These are phyloP conservation scores for Hydropsyche tenuis DNA, from an alignment of 1,140 invertebrate species.

Conservation along the genomic window DNA sequence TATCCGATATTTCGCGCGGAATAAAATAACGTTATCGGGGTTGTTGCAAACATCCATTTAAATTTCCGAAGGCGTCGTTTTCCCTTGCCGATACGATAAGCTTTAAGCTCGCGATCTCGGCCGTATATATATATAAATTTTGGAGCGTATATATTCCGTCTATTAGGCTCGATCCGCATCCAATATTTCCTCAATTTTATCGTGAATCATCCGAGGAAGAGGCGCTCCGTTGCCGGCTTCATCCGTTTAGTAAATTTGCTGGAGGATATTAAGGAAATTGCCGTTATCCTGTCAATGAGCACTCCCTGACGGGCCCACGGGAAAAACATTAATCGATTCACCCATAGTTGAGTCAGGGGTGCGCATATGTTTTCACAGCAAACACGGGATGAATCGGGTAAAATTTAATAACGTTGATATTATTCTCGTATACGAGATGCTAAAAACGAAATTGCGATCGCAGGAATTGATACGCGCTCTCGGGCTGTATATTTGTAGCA, in stretches of 20 bases:
- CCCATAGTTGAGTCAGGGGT: no score
- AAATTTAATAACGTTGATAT: no score
- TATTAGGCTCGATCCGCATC: neutral
- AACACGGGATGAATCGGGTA: no score
- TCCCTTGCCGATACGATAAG: no score
- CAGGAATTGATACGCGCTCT: no score
- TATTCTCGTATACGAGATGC: no score
- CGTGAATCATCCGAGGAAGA: constrained; percentile 2
- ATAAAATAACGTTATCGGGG: constrained; percentile 7
- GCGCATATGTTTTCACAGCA: no score
- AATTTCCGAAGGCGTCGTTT: neutral
- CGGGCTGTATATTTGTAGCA: no score
- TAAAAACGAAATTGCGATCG: no score
- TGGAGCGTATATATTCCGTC: neutral
- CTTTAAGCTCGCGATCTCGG: no score
- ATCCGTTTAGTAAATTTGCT: constrained; percentile 28
- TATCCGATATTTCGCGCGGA: neutral
- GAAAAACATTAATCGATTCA: constrained; percentile 7
- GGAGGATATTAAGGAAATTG: constrained; percentile 34
- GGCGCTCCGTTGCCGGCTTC: neutral
- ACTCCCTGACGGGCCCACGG: neutral
- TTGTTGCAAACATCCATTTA: constrained; percentile 11
- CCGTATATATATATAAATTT: neutral
- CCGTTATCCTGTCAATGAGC: constrained; percentile 27
- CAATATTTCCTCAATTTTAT: constrained; percentile 23